Evolutionary conservation across 2,113 vertebrate species (phyloP).

Genomic region (Pygoscelis adeliae): DNA sequence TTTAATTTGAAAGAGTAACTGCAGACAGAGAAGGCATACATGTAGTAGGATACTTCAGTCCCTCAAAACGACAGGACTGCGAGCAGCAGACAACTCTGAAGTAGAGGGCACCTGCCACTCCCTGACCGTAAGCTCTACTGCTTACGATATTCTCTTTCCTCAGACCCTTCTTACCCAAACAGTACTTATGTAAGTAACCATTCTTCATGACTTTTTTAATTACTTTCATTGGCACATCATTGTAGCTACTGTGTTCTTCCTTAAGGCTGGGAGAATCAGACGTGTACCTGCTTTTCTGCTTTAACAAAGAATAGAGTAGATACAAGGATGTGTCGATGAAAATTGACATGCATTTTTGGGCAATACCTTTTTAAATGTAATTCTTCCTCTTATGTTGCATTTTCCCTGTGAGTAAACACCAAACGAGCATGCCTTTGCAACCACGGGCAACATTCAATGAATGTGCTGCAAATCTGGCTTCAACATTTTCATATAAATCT

Average conservation of each 20-base stretch:
- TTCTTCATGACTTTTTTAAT: background rate
- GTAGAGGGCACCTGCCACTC: background rate
- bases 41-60: background rate
- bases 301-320: background rate
- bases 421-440: background rate
- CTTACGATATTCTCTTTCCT: background rate
- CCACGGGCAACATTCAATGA: background rate
- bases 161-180: background rate
- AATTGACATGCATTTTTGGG: background rate
- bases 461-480: background rate
- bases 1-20: background rate
- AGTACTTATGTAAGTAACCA: background rate
- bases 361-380: background rate
- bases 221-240: background rate
- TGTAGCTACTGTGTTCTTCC: background rate
- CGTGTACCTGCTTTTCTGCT: background rate
- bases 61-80: rapidly evolving
- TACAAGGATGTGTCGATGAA: rapidly evolving
- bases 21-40: background rate
- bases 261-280: background rate
- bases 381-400: background rate
- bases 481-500: background rate
- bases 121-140: background rate
- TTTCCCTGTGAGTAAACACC: background rate
- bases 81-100: background rate